Percentiles rank a stretch among this genome's conserved stretches.
phyloP scores from a whole-genome alignment of 2,113 vertebrate species.

The Lagenorhynchus albirostris region DNA sequence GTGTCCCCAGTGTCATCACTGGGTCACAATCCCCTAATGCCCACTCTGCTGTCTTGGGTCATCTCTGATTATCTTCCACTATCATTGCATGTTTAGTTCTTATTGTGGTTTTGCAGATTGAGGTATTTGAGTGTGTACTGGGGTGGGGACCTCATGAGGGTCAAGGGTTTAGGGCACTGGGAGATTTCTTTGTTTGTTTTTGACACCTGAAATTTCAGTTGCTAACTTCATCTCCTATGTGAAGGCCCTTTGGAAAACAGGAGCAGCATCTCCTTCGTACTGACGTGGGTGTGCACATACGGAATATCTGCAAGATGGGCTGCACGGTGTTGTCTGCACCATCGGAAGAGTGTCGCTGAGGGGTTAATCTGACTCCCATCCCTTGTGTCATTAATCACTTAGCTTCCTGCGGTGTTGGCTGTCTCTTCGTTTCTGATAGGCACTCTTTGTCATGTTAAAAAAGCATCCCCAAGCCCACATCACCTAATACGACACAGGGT shows the following conservation, averaged over 20 bases:
- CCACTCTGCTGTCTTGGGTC: rapidly evolving
- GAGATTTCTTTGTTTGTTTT: neutral
- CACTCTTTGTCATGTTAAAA: neutral
- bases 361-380: constrained; percentile 39
- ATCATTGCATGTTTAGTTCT: rapidly evolving
- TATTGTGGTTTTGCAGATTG: neutral
- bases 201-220: neutral
- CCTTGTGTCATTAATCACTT: constrained; percentile 59
- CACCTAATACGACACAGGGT: neutral
- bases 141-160: neutral
- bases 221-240: neutral
- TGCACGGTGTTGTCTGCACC: rapidly evolving
- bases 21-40: rapidly evolving
- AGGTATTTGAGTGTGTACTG: neutral
- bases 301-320: neutral
- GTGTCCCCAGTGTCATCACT: neutral
- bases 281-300: rapidly evolving
- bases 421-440: neutral
- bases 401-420: neutral
- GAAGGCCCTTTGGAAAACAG: neutral
- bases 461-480: neutral
- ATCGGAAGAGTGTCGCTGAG: constrained; percentile 57
- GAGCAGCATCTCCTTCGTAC: rapidly evolving
- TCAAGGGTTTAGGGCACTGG: neutral
- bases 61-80: rapidly evolving